These are phyloP conservation scores for Branchipolynoe longqiensis DNA, from an alignment of 2,888 invertebrate genomes.

Conservation along the genomic window DNA sequence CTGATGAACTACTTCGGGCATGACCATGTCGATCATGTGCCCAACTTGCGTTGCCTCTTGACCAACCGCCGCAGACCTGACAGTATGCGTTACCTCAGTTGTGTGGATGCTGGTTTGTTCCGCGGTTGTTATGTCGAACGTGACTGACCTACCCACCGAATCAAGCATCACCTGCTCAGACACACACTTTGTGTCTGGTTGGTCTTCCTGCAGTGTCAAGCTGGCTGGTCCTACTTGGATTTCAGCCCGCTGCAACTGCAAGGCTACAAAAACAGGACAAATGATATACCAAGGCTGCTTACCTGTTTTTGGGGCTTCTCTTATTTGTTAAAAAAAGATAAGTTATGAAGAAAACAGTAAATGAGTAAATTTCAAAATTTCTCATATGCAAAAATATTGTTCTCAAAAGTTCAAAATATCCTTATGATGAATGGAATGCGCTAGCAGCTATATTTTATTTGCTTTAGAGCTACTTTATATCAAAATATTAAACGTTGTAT, in stretches of 20 bases:
- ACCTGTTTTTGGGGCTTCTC: no score
- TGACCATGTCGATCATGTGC: constrained; percentile 8
- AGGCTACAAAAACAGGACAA: constrained; percentile 39
- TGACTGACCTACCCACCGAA: neutral
- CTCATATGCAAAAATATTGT: no score
- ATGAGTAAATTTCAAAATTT: neutral
- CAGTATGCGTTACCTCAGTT: constrained; percentile 39
- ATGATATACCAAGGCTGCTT: no score
- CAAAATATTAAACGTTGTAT: no score
- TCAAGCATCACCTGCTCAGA: no score
- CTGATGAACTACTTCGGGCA: constrained; percentile 54
- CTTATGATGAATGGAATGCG: no score
- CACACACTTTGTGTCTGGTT: constrained; percentile 35
- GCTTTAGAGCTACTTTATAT: no score
- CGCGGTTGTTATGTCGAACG: constrained; percentile 25
- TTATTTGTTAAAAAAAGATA: neutral
- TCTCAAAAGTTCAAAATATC: no score
- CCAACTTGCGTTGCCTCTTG: constrained; percentile 25
- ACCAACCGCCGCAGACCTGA: neutral
- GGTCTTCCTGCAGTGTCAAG: neutral
- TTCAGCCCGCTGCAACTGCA: constrained; percentile 51
- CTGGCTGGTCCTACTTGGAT: constrained; percentile 10
- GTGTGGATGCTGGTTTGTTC: constrained; percentile 6
- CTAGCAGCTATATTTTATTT: no score
- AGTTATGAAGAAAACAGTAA: neutral